phyloP scores from a whole-genome alignment of 2,113 vertebrate genomes.

The Paradoxurus hermaphroditus region DNA sequence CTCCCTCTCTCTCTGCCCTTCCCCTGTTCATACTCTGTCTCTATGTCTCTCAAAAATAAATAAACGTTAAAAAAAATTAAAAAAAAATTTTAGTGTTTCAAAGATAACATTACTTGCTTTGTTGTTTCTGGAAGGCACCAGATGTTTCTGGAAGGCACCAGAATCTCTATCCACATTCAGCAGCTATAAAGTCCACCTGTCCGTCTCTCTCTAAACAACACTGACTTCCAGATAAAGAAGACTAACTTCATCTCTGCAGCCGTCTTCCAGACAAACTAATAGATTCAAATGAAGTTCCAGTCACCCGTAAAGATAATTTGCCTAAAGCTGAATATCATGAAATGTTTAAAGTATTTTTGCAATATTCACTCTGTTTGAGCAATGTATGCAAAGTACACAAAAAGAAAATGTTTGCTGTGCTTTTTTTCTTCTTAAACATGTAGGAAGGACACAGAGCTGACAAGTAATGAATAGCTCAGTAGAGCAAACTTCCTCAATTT shows the following conservation, averaged over 20 bases:
- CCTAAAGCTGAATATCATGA: neutral
- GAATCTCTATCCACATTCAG: neutral
- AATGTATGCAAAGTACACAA: neutral
- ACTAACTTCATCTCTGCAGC: neutral
- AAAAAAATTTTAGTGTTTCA: neutral
- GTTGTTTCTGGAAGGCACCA: neutral
- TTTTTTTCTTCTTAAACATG: neutral
- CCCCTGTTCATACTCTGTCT: too few species aligned
- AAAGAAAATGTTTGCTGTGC: neutral
- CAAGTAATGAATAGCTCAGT: neutral
- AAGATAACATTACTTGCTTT: neutral
- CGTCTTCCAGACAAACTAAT: neutral
- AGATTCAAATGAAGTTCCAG: neutral
- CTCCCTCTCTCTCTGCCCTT: too few species aligned
- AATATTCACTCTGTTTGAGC: neutral
- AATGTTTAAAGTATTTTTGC: neutral
- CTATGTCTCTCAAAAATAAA: too few species aligned
- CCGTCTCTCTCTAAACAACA: neutral
- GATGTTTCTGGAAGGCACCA: neutral
- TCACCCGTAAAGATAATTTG: neutral
- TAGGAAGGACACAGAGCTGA: neutral
- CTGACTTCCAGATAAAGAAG: neutral
- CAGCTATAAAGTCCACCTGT: neutral
- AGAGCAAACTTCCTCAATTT: neutral
- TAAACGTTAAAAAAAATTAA: too few species aligned